Conservation (phyloP, 2,113 vertebrate genomes). For the Myotis yumanensis region DNA sequence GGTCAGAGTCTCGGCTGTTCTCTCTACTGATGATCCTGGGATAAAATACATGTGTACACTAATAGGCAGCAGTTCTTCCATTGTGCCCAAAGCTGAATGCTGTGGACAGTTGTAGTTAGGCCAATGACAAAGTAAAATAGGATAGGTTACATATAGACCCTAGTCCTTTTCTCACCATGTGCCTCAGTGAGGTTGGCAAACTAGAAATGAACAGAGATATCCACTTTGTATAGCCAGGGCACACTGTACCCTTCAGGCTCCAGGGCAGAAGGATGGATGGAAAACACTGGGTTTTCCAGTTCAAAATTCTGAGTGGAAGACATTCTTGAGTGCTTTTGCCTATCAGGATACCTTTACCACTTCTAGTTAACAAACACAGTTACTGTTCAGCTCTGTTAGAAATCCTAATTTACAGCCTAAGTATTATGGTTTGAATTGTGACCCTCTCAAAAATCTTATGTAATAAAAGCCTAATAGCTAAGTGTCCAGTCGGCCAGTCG, state of each 20-base stretch:
- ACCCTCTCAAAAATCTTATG: neutral
- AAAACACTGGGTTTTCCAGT: neutral
- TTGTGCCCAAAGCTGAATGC: neutral
- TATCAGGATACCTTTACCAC: neutral
- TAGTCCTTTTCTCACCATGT: neutral
- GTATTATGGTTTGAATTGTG: neutral
- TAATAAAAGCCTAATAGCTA: no score
- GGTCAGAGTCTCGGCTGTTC: neutral
- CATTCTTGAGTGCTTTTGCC: neutral
- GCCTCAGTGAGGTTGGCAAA: neutral
- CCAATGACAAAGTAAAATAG: constrained; percentile 13
- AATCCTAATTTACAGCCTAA: neutral
- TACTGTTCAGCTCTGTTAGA: neutral
- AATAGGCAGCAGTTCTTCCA: neutral
- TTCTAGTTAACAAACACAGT: neutral
- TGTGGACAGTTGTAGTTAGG: neutral
- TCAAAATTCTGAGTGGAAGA: neutral
- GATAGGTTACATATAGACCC: neutral
- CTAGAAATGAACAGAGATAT: neutral
- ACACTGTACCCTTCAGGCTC: neutral
- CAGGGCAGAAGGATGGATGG: neutral
- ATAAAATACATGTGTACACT: neutral
- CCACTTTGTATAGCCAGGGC: neutral
- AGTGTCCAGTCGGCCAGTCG: no score
- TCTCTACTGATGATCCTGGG: neutral